Conservation (phyloP, 2,888 invertebrate genomes). For the Limnephilus rhombicus region DNA sequence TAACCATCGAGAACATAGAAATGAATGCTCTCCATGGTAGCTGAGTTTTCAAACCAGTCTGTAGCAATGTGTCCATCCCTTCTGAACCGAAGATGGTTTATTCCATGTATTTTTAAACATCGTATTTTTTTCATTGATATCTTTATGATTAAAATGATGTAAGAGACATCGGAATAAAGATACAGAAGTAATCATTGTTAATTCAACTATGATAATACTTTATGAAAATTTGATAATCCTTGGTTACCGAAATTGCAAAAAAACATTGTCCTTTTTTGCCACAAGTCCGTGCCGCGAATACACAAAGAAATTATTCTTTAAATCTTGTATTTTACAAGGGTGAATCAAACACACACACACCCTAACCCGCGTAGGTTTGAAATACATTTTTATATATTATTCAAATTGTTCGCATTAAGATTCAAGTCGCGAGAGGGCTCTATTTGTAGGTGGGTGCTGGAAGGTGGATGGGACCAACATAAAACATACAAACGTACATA, state of each 20-base stretch:
- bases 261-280: neutral
- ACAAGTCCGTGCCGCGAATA: neutral
- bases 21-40: too few species aligned
- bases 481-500: neutral
- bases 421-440: neutral
- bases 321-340: constrained; percentile 12
- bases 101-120: too few species aligned
- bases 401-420: constrained; percentile 41
- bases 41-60: too few species aligned
- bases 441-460: constrained; percentile 17
- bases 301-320: neutral
- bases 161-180: neutral
- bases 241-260: neutral
- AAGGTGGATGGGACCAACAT: neutral
- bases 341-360: constrained; percentile 4
- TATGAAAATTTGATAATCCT: neutral
- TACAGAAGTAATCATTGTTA: neutral
- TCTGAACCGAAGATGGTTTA: too few species aligned
- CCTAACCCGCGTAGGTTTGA: neutral
- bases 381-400: constrained; percentile 33
- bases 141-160: too few species aligned
- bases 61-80: too few species aligned
- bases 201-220: neutral
- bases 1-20: too few species aligned
- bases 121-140: too few species aligned